A percentile compares a stretch with the other conserved stretches of the same genome.
Evolutionary conservation across 2,888 invertebrate genomes (phyloP).

Genomic region (Brassicogethes aeneus): DNA sequence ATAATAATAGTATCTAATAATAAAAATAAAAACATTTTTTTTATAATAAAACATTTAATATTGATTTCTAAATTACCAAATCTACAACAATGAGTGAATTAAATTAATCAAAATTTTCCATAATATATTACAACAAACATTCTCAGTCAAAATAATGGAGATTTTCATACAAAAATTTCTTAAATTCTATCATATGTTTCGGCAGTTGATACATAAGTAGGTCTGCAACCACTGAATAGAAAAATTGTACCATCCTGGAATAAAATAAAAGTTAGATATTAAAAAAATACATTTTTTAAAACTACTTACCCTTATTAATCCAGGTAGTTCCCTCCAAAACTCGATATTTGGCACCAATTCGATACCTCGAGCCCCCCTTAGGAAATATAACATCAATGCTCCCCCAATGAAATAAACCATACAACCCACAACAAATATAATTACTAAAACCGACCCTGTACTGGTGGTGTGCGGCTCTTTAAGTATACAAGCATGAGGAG

Average conservation of each 20-base stretch:
- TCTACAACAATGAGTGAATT: too few species aligned
- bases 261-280: constrained; percentile 11
- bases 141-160: too few species aligned
- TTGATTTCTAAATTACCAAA: too few species aligned
- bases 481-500: constrained; percentile 44
- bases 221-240: constrained; percentile 51
- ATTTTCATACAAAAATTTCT: too few species aligned
- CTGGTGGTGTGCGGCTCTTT: constrained; percentile 44
- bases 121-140: too few species aligned
- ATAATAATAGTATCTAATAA: too few species aligned
- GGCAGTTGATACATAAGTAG: constrained; percentile 30
- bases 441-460: constrained; percentile 53
- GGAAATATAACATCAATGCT: constrained; percentile 52
- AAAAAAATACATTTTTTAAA: not conserved
- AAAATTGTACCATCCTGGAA: constrained; percentile 59
- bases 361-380: constrained; percentile 61
- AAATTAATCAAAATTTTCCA: too few species aligned
- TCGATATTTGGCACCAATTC: constrained; percentile 66
- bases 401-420: constrained; percentile 59
- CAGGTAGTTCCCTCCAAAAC: constrained; percentile 64
- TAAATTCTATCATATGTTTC: constrained; percentile 47
- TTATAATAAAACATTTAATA: too few species aligned
- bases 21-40: too few species aligned
- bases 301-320: constrained; percentile 57
- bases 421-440: constrained; percentile 51